A percentile compares a stretch with the other conserved stretches of the same genome.
phyloP scores from a whole-genome alignment of 2,797 vertebrate genomes.

The Acanthis flammea region DNA sequence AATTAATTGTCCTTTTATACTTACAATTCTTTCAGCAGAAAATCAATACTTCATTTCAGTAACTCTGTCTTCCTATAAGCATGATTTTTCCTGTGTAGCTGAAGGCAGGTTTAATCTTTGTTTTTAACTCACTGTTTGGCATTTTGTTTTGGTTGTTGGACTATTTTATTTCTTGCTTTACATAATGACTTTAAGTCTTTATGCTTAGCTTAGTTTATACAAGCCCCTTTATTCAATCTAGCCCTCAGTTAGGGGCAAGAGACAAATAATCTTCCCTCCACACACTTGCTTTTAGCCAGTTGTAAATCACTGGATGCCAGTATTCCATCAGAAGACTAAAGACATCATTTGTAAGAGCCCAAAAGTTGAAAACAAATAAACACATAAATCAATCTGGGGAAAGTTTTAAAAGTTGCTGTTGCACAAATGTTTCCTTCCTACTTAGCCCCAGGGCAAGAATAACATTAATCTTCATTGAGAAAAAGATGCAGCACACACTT shows the following conservation, averaged over 20 bases:
- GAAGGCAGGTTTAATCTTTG: not conserved
- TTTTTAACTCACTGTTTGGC: not conserved
- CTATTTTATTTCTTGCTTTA: not conserved
- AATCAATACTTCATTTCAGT: constrained; percentile 35
- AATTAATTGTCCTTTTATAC: constrained; percentile 44
- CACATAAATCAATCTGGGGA: not conserved
- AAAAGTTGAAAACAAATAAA: not conserved
- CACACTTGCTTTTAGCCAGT: not conserved
- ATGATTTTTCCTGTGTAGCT: not conserved
- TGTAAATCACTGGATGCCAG: constrained; percentile 7
- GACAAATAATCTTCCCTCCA: not conserved
- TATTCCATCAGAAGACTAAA: not conserved
- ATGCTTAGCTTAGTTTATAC: not conserved
- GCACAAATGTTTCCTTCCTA: constrained; percentile 9
- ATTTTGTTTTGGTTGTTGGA: not conserved
- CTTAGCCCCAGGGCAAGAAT: not conserved
- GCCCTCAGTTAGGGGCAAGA: not conserved
- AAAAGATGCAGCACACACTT: not conserved
- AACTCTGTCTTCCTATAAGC: not conserved
- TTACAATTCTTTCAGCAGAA: constrained; percentile 15
- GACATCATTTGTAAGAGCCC: not conserved
- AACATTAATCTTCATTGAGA: not conserved
- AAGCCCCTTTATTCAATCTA: not conserved
- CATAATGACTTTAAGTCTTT: not conserved
- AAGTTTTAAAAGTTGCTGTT: constrained; percentile 8